A percentile compares a stretch with the other conserved stretches of the same genome.
phyloP scores from a whole-genome alignment of 2,113 vertebrate species.

The Ctenomys sociabilis region DNA sequence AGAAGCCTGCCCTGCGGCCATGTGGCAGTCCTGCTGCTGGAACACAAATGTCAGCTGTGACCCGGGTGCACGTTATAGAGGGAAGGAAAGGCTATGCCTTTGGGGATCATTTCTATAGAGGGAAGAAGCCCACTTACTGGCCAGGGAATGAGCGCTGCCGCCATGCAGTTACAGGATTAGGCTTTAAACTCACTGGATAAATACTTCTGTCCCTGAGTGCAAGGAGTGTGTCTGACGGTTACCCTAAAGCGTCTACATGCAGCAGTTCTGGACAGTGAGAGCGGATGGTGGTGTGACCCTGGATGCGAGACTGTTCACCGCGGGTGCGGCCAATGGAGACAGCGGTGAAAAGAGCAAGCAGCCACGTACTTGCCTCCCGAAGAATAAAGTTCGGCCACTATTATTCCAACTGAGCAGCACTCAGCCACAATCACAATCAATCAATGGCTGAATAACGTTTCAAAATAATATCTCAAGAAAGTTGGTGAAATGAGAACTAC shows the following conservation, averaged over 20 bases:
- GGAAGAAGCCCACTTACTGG: too few relatives aligned
- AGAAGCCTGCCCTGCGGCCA: not conserved
- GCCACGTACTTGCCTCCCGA: not conserved
- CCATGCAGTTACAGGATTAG: not conserved
- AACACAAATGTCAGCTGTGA: not conserved
- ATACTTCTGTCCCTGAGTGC: not conserved
- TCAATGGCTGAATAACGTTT: not conserved
- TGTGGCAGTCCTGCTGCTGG: not conserved
- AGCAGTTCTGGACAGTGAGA: not conserved
- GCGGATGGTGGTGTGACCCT: not conserved
- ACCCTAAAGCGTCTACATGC: not conserved
- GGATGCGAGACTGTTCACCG: not conserved
- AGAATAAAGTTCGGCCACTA: not conserved
- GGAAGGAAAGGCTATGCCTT: too few relatives aligned
- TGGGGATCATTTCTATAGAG: too few relatives aligned
- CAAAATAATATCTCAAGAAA: slow-evolving; percentile 34
- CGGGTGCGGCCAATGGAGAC: not conserved
- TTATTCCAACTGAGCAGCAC: not conserved
- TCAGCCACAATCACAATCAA: slow-evolving; percentile 10
- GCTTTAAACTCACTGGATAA: not conserved
- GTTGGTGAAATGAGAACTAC: not conserved
- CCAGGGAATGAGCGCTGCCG: not conserved
- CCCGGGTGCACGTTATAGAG: not conserved
- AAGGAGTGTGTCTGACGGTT: not conserved
- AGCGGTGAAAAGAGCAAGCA: not conserved